A percentile compares a stretch with the other conserved stretches of the same genome.
Conservation (phyloP, 2,113 vertebrate genomes). For the Hypomesus transpacificus region DNA sequence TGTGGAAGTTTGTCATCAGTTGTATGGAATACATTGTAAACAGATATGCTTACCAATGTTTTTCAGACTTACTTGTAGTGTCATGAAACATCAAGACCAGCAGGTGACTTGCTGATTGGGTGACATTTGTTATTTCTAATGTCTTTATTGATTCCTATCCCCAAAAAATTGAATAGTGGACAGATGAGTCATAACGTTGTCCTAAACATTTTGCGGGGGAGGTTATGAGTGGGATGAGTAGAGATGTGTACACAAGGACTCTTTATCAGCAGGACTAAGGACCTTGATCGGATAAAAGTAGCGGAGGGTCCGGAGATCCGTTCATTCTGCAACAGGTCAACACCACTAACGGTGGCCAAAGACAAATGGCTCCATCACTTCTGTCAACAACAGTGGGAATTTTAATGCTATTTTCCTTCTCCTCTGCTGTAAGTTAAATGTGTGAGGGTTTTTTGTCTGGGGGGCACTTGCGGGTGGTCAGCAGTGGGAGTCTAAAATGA, state of each 20-base stretch:
- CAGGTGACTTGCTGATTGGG: too few species aligned
- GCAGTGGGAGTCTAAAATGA: not conserved
- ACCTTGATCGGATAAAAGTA: conserved; percentile 74
- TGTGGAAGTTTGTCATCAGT: too few species aligned
- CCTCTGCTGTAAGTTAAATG: conserved; percentile 62
- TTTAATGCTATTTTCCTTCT: conserved; percentile 56
- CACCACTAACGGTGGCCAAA: conserved; percentile 16
- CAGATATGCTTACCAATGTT: too few species aligned
- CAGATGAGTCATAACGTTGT: conserved; percentile 47
- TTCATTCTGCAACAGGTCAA: conserved; percentile 46
- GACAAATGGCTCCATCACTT: conserved; percentile 57
- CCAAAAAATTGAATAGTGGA: not conserved
- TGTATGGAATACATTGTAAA: too few species aligned
- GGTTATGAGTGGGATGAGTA: conserved; percentile 28
- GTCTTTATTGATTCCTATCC: not conserved
- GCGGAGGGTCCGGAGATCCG: conserved; percentile 6
- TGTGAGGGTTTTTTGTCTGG: not conserved
- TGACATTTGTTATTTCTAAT: not conserved
- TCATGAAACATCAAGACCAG: too few species aligned
- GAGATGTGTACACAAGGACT: conserved; percentile 53
- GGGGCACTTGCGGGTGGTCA: not conserved
- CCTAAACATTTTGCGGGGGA: conserved; percentile 12
- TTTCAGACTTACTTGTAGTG: too few species aligned
- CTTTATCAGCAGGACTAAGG: conserved; percentile 54
- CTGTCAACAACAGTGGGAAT: conserved; percentile 40